Percentiles rank a stretch among this genome's conserved stretches.
These are phyloP conservation scores for Patella ulyssiponensis DNA, from an alignment of 2,888 invertebrate genomes.

Conservation along the genomic window DNA sequence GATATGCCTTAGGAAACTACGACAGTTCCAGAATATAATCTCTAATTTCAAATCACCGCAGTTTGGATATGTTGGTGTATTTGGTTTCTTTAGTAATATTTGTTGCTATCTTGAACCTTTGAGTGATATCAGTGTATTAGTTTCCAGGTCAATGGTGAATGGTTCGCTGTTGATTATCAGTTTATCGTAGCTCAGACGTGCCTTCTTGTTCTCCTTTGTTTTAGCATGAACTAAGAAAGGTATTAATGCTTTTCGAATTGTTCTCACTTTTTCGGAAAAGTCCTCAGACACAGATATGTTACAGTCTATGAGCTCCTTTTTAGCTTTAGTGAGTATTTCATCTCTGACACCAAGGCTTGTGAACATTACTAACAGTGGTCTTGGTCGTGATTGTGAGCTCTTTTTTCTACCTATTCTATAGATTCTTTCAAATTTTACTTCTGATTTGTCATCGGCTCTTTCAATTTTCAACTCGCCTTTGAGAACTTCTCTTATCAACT, in stretches of 20 bases:
- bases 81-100: no score
- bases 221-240: neutral
- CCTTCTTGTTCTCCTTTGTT: neutral
- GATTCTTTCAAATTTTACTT: neutral
- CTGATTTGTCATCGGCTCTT: neutral
- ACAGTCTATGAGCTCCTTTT: neutral
- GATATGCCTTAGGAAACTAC: neutral
- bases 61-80: no score
- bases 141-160: neutral
- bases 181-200: neutral
- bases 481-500: slow-evolving; percentile 2
- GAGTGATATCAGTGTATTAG: neutral
- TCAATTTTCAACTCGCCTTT: neutral
- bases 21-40: neutral
- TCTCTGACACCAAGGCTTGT: neutral
- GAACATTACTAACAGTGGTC: neutral
- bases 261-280: neutral
- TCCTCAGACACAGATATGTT: neutral
- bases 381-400: neutral
- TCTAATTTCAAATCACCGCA: neutral
- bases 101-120: neutral
- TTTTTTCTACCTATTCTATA: neutral
- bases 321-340: neutral
- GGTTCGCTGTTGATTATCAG: slow-evolving; percentile 2
- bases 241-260: neutral